Base-by-base conservation (phyloP, 2,888 invertebrate species). In the Aphidius colemani region DNA sequence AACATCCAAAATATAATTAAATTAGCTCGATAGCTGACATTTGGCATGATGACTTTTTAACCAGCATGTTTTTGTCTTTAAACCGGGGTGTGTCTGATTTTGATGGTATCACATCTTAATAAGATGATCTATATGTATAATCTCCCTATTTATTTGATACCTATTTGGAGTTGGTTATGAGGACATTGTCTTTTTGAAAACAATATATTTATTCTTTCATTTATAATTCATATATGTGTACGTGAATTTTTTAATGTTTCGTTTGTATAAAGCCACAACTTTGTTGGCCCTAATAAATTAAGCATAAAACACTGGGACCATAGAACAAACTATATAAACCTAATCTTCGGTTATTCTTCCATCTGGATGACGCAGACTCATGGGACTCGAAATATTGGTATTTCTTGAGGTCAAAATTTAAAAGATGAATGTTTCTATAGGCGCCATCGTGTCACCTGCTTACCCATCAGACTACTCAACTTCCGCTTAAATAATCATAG, bases 391-490 rank as follows among this genome's bases (percentile, higher is more conserved):
- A 49, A 51, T 43, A 48, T 53, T 59, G 18, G 53, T 49, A 40
- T 39, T 30, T 30, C 41, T 53, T 41, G 18, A 53, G 43, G n/a
- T 9, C 9, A 30, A 5, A 11, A 39, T 56, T 69, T 72, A 71
- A 73, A 81, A 81, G 81, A 82, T 81, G 75, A 75, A 81, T 81
- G 80, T 76, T 73, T 68, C 76, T 66, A 73, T 68, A 78, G 80
- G 81, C 81, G 81, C 81, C 80, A 76, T 77, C 80, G 80, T 79
- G 80, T 79, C 81, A 80, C 81, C 75, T 74, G 71, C 72, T 69
- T 63, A 70, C 70, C 74, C 70, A 72, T 70, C 72, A 75, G 75
- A 75, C 76, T 72, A 30, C 5, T 70, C 62, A 69, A 73, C 66
- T 69, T 69, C 69, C 67, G 50, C 66, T 61, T 59, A 43, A 40